Percentiles rank a stretch among this genome's conserved stretches.
These are phyloP conservation scores for Netelia fuscicornis DNA, from an alignment of 2,888 invertebrate genomes.

Conservation along the genomic window DNA sequence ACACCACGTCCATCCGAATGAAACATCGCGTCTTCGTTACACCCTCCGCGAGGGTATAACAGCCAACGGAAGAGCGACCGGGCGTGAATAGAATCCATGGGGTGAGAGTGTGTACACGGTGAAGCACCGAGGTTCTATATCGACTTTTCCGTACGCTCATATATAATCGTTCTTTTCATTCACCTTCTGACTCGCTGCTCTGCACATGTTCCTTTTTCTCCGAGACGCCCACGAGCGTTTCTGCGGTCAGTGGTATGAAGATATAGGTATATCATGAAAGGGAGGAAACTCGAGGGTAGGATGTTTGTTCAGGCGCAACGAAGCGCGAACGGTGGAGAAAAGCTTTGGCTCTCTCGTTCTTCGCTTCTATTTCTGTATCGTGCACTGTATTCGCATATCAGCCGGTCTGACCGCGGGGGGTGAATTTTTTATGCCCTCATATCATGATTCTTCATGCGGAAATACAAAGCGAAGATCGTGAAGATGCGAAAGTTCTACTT, in stretches of 20 bases:
- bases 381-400: constrained; percentile 34
- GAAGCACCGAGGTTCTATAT: background rate
- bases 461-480: constrained; percentile 14
- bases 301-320: constrained; percentile 44
- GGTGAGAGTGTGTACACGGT: background rate
- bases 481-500: background rate
- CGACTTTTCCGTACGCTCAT: background rate
- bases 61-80: no score
- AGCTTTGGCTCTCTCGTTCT: constrained; percentile 22
- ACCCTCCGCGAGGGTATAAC: no score
- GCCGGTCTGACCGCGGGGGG: constrained; percentile 38
- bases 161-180: constrained; percentile 19
- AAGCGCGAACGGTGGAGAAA: constrained; percentile 44
- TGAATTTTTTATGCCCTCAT: constrained; percentile 47
- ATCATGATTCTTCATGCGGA: constrained; percentile 4
- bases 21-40: no score
- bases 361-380: constrained; percentile 45
- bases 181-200: constrained; percentile 2
- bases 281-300: constrained; percentile 7
- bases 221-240: constrained; percentile 23
- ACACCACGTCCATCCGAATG: no score
- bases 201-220: background rate
- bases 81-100: background rate
- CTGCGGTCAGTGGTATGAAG: constrained; percentile 25
- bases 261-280: constrained; percentile 28